Percentiles rank a stretch among this genome's conserved stretches.
Evolutionary conservation across 2,888 invertebrate genomes (phyloP).

Genomic region (Amphipoea oculea): DNA sequence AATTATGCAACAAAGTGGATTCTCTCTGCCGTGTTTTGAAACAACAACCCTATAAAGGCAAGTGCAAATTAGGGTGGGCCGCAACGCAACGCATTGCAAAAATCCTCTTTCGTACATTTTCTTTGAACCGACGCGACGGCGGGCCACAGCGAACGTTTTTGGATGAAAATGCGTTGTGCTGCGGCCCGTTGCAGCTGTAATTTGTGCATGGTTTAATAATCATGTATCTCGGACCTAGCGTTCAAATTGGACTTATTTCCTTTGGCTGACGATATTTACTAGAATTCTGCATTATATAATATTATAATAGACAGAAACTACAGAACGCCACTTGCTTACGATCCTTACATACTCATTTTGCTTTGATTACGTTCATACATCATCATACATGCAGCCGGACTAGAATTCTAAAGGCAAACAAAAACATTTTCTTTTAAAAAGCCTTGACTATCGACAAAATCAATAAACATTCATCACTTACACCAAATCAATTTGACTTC

Average conservation of each 20-base stretch:
- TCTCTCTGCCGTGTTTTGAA: neutral
- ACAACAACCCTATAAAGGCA: neutral
- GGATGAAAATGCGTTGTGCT: neutral
- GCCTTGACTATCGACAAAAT: slow-evolving; percentile 20
- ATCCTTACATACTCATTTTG: neutral
- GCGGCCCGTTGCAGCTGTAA: neutral
- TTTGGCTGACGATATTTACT: neutral
- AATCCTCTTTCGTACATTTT: neutral
- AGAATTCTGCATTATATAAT: neutral
- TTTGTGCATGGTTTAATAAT: neutral
- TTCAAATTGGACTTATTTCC: neutral
- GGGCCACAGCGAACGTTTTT: neutral
- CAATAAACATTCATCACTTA: slow-evolving; percentile 42
- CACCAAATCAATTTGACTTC: slow-evolving; percentile 48
- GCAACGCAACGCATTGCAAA: neutral
- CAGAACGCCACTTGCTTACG: neutral
- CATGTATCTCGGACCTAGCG: no score
- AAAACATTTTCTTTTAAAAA: neutral
- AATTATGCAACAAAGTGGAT: neutral
- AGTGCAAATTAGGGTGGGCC: no score
- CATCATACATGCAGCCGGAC: neutral
- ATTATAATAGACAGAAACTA: neutral
- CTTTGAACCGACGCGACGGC: neutral
- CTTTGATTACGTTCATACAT: neutral
- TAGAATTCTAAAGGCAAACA: neutral